Base-by-base conservation (phyloP, 2,113 vertebrate genomes). In the Dromaius novaehollandiae region DNA sequence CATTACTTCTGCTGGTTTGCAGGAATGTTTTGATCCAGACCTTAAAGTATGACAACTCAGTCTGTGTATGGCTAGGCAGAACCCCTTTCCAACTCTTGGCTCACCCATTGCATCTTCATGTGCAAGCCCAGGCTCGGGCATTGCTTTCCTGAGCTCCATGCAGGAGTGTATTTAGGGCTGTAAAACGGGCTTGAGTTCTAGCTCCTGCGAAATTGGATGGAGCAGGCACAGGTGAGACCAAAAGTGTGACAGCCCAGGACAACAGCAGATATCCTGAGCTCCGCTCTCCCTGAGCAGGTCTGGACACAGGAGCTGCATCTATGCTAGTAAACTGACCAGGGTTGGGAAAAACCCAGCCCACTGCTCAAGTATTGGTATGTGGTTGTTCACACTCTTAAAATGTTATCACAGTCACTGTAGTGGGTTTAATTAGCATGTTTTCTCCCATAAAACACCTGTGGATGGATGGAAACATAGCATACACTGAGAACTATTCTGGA, bases 1-100 rank as follows among this genome's bases (percentile, higher is more conserved):
- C 42, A 44, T 40, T 69, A 48, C 26, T 94, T 96, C 77, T 51
- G 20, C 40, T 84, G 51, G 51, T 92, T 92, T 93, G 17, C 4
- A 5, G 40, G 68, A 38, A 21, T 0, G 0, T 75, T 76, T 86
- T 90, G 22, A 26, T 82, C 42, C 15, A 76, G 63, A 30, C 25
- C 50, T 80, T 68, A 11, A 89, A 63, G 28, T 55, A 55, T 2
- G 11, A 36, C 22, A 81, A n/a, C 26, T 44, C 68, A 36, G 44
- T 38, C 30, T 32, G 32, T 58, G 56, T 34, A 60, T 19, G 9
- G 28, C 53, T 74, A n/a, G 63, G 53, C 68, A 58, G 70, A 86
- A 56, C 14, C 13, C 4, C n/a, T 74, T 88, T 83, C 25, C 36
- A 80, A 56, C 25, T 21, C 53, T 88, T 11, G 5, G 20, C 16